These are phyloP conservation scores for Cheumatopsyche charites DNA, from an alignment of 1,140 invertebrate genomes.

Conservation along the genomic window DNA sequence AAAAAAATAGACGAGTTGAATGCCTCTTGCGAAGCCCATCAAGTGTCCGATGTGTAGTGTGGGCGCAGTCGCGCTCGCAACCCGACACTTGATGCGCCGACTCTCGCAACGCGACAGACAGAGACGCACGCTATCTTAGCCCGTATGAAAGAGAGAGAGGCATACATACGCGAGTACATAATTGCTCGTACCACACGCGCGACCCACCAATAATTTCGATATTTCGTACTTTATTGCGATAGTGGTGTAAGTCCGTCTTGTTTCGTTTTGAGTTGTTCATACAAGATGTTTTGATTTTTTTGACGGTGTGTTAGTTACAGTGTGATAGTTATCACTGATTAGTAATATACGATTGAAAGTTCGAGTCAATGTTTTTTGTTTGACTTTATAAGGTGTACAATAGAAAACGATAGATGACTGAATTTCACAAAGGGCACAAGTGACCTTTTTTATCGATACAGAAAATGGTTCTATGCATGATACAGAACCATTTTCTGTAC, in stretches of 20 bases:
- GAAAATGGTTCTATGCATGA: too few species aligned
- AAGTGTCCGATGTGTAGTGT: background rate
- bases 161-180: background rate
- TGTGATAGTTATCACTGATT: too few species aligned
- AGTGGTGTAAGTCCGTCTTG: background rate
- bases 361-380: too few species aligned
- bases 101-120: background rate
- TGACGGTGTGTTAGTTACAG: too few species aligned
- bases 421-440: too few species aligned
- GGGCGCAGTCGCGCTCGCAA: background rate
- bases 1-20: conserved; percentile 16
- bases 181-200: background rate
- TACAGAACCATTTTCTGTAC: too few species aligned
- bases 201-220: background rate
- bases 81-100: conserved; percentile 1
- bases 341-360: too few species aligned
- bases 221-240: background rate
- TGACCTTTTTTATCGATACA: too few species aligned
- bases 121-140: background rate
- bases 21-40: conserved; percentile 5
- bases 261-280: background rate
- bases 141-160: background rate
- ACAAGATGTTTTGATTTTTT: background rate
- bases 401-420: too few species aligned
- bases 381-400: too few species aligned